phyloP scores from a whole-genome alignment of 2,888 invertebrate genomes.

The Silvanus unidentatus region DNA sequence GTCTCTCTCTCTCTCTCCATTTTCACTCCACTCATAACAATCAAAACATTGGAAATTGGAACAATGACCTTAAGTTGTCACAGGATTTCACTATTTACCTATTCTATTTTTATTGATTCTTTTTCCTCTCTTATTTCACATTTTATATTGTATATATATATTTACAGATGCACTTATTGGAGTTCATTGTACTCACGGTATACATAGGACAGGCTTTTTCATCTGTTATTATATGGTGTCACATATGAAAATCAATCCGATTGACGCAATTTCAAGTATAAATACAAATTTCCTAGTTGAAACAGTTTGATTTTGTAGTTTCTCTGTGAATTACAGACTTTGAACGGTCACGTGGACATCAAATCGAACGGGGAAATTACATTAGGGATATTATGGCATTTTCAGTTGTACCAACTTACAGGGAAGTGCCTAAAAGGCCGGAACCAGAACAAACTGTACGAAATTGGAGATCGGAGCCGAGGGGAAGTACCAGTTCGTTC shows the following conservation, averaged over 20 bases:
- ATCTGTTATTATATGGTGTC: constrained; percentile 70
- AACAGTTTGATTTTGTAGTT: too few species aligned
- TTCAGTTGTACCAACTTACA: too few species aligned
- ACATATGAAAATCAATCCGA: constrained; percentile 51
- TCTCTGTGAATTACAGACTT: constrained; percentile 52
- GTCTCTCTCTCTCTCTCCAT: too few species aligned
- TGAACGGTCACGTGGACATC: constrained; percentile 59
- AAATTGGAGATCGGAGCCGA: too few species aligned
- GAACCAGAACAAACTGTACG: too few species aligned
- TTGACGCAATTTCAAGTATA: constrained; percentile 45
- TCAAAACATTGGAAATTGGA: background rate
- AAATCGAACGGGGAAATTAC: constrained; percentile 54
- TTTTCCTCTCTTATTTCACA: constrained; percentile 17
- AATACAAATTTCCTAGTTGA: too few species aligned
- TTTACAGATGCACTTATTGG: constrained; percentile 63
- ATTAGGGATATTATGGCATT: too few species aligned
- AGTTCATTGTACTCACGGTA: constrained; percentile 77
- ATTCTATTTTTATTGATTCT: constrained; percentile 24
- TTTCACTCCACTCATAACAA: too few species aligned
- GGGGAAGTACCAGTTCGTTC: too few species aligned
- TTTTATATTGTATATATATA: too few species aligned
- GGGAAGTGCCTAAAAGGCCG: too few species aligned
- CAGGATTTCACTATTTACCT: constrained; percentile 23
- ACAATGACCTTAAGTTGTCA: constrained; percentile 12
- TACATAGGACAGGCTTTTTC: constrained; percentile 75